Evolutionary conservation across 2,797 vertebrate genomes (phyloP), one percentile per base, ranked within the genome.

Genomic region (Threskiornis aethiopicus): DNA sequence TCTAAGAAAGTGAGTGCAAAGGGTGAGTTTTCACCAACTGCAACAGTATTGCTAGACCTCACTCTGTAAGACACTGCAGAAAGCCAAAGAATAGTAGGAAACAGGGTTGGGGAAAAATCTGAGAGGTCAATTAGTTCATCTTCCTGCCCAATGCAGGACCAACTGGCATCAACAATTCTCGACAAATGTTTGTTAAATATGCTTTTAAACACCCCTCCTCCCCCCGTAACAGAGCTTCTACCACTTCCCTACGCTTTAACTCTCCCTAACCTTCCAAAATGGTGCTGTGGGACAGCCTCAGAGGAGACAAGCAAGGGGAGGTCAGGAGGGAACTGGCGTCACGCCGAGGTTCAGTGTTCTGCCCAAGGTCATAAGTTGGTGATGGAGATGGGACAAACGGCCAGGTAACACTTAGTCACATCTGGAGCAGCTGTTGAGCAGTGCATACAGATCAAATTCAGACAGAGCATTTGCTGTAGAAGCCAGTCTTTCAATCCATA

Each of bases 111-210:
- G 85, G 90, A 91, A 95, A 93, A 95, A 91, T 59, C 62, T 2
- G 35, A 78, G 93, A 94, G 80, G 96, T 96, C 96, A 96, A 92
- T 96, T 96, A 97, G 94, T 96, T 96, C 90, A 94, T 95, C 94
- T 95, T 97, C 96, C 94, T 94, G 95, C 93, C 81, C 93, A 77
- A 4, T 16, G 41, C 81, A 87, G 61, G 47, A 95, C 55, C 88
- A 90, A 93, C 52, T 91, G 92, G 95, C 89, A 96, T 46, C 94
- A 95, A 95, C 82, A 95, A 81, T 80, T 69, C 95, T 89, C 1
- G 0, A 87, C 92, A 95, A 95, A 89, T 9, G 37, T 85, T 92
- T 89, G 93, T 41, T 84, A 75, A 91, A 81, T 88, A 42, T 1
- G 46, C 61, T 89, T 92, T 85, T 78, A 80, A 67, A 61, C 47